Evolutionary conservation across 2,113 vertebrate genomes (phyloP).

Genomic region (Leptosomus discolor): DNA sequence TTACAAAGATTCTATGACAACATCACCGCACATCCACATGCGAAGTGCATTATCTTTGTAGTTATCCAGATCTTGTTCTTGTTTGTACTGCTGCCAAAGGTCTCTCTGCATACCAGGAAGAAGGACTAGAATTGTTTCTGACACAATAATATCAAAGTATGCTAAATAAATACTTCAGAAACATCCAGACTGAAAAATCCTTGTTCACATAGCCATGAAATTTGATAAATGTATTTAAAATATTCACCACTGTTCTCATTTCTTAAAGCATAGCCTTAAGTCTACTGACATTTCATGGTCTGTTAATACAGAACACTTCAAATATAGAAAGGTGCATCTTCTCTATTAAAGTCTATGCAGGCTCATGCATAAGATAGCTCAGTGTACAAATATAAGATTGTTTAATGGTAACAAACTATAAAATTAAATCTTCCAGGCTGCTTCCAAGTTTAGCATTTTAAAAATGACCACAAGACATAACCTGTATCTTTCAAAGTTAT

Average conservation of each 20-base stretch:
- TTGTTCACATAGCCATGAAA: conserved; percentile 46
- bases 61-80: background rate
- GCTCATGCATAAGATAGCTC: background rate
- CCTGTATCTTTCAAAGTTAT: background rate
- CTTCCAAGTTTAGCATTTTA: background rate
- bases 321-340: conserved; percentile 41
- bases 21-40: background rate
- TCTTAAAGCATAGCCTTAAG: conserved; percentile 59
- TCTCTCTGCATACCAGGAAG: background rate
- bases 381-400: background rate
- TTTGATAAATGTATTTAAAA: conserved; percentile 64
- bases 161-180: conserved; percentile 11
- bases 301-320: conserved; percentile 56
- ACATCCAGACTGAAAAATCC: conserved; percentile 12
- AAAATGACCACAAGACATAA: background rate
- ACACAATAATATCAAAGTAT: background rate
- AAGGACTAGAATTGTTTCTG: background rate
- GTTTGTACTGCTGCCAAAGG: background rate
- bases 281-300: conserved; percentile 68
- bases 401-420: conserved; percentile 4
- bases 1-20: background rate
- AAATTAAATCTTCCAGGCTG: background rate
- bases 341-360: conserved; percentile 18
- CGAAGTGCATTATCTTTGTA: background rate
- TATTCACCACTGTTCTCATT: conserved; percentile 48